A percentile compares a stretch with the other conserved stretches of the same genome.
Evolutionary conservation across 2,113 vertebrate species (phyloP).

Genomic region (cat (Felis catus)): DNA sequence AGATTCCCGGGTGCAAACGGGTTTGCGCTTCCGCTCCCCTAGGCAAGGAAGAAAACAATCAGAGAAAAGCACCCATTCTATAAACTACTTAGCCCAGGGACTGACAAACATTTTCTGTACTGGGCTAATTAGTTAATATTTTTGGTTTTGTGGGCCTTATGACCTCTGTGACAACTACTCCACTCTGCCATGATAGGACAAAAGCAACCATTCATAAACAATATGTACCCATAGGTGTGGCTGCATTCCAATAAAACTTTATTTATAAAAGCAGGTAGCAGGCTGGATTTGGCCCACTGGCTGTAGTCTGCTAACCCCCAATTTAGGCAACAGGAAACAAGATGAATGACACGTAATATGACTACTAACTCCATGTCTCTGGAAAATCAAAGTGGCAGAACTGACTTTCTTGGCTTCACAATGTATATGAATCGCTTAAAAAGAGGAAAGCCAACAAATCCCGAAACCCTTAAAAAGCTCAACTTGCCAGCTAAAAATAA

Average conservation of each 20-base stretch:
- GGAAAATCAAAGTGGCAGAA: not conserved
- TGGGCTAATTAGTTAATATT: not conserved
- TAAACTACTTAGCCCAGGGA: not conserved
- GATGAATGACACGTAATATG: not conserved
- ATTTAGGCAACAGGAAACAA: conserved; percentile 19
- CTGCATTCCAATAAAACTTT: conserved; percentile 25
- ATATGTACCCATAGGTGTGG: not conserved
- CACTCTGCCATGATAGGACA: not conserved
- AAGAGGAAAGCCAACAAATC: not conserved
- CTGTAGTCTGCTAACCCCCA: not conserved
- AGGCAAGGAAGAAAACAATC: not conserved
- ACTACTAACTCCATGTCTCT: not conserved
- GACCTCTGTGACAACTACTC: not conserved
- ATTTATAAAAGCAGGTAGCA: not conserved
- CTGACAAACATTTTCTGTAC: not conserved
- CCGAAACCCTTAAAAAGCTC: not conserved
- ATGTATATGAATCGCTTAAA: not conserved
- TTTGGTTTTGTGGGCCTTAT: not conserved
- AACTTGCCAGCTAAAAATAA: not conserved
- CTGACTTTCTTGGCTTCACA: not conserved
- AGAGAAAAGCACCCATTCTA: not conserved
- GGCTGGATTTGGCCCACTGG: not conserved
- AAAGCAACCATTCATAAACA: not conserved
- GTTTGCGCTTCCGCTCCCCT: conserved; percentile 95
- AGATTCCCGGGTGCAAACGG: conserved; percentile 93